Percentiles rank a stretch among this genome's conserved stretches.
These are phyloP conservation scores for Drosophila melanosoma DNA, from an alignment of 2,888 invertebrate genomes.

Conservation along the genomic window DNA sequence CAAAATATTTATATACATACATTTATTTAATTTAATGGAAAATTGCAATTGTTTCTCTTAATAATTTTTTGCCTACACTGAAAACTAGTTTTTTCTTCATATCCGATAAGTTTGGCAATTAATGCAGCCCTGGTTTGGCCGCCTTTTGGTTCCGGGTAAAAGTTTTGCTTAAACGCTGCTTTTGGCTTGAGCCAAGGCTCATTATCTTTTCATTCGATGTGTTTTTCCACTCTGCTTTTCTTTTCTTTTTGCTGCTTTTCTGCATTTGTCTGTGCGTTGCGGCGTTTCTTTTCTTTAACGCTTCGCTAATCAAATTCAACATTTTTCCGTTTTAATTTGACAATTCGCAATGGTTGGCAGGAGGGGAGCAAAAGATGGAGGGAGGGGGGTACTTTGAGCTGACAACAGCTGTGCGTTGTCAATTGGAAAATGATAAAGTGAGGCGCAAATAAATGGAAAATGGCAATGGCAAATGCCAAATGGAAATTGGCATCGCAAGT, in stretches of 20 bases:
- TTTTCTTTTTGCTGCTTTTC: slow-evolving; percentile 3
- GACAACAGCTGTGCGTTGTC: slow-evolving; percentile 75
- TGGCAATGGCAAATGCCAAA: slow-evolving; percentile 54
- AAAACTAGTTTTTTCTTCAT: not conserved
- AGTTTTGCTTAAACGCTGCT: slow-evolving; percentile 69
- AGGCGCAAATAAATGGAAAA: slow-evolving; percentile 56
- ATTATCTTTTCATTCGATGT: slow-evolving; percentile 65
- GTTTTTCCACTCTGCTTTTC: slow-evolving; percentile 4
- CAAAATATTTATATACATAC: not conserved
- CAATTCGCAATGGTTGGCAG: slow-evolving; percentile 63
- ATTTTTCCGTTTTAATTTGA: slow-evolving; percentile 80
- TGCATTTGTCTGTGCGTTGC: slow-evolving; percentile 37
- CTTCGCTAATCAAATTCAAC: slow-evolving; percentile 81
- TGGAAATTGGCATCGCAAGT: slow-evolving; percentile 69
- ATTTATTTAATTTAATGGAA: not conserved
- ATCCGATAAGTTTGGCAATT: not conserved
- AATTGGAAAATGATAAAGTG: slow-evolving; percentile 79
- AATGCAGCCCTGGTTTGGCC: slow-evolving; percentile 46
- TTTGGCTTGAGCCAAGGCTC: slow-evolving; percentile 64
- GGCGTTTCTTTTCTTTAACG: slow-evolving; percentile 72
- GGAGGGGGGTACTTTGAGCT: slow-evolving; percentile 1
- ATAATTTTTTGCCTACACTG: not conserved
- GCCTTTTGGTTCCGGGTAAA: slow-evolving; percentile 55
- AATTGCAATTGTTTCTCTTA: not conserved
- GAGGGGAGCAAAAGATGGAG: not conserved